Evolutionary conservation across 1,140 invertebrate species (phyloP).

Genomic region (Leptinotarsa lineolata): DNA sequence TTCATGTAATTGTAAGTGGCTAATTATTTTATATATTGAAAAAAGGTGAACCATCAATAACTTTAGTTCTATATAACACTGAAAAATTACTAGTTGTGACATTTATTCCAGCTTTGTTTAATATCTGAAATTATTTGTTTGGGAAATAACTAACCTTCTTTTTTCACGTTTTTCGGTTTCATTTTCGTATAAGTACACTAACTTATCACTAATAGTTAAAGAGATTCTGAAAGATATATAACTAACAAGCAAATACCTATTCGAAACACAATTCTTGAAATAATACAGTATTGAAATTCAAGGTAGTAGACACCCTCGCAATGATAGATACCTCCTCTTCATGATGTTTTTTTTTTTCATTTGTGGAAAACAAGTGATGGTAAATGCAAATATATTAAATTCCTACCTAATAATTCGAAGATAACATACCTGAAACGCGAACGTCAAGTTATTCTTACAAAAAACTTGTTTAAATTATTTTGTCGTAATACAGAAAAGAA

Average conservation of each 20-base stretch:
- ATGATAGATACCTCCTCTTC: neutral
- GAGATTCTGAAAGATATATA: neutral
- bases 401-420: neutral
- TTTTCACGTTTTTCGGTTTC: neutral
- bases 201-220: neutral
- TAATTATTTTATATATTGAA: neutral
- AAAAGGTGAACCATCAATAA: neutral
- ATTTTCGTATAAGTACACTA: neutral
- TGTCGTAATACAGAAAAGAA: neutral
- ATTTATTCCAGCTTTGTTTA: neutral
- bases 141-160: neutral
- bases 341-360: neutral
- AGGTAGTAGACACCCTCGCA: conserved; percentile 1
- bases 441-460: neutral
- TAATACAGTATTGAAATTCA: neutral
- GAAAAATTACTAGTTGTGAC: neutral
- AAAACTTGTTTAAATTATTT: neutral
- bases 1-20: neutral
- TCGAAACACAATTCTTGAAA: neutral
- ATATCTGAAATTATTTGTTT: neutral
- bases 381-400: conserved; percentile 4
- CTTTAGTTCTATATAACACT: neutral
- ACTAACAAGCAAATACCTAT: neutral
- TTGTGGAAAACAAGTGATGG: neutral
- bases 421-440: neutral